Base-by-base conservation (phyloP, 2,888 invertebrate genomes). In the Notodonta ziczac region DNA sequence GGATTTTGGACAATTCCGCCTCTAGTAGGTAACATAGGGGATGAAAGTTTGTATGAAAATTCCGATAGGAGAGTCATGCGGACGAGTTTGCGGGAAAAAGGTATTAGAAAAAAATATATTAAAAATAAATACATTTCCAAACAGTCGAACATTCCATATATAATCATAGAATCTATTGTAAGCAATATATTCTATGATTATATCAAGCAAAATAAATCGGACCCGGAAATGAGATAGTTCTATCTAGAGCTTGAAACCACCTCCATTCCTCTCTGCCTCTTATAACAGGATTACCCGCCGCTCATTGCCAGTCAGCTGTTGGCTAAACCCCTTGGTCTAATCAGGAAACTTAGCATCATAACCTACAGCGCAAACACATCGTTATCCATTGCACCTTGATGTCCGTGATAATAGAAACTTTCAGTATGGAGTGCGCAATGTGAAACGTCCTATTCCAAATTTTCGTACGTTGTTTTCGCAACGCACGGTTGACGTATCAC, bases 151-250 rank as follows among this genome's bases (percentile, higher is more conserved):
- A 44, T 44, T 12, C 10, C 12, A 12, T n/a, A 44, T 5, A 12
- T 2, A 12, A 44, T 3, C 2, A 44, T 44, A 44, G 24, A 44
- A 12, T 44, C 44, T 12, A n/a, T n/a, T n/a, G n/a, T n/a, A n/a
- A n/a, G n/a, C n/a, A n/a, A n/a, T n/a, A n/a, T n/a, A n/a, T n/a
- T n/a, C n/a, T n/a, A n/a, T n/a, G 5, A 44, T 44, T 12, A 10
- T 13, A 46, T 51, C 52, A 57, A 63, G 65, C 24, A 66, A 54
- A 67, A 73, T 66, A 62, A 59, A 64, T 44, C 32, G 44, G 52
- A 58, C 56, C 9, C 7, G 32, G 58, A 69, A 69, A 72, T 65
- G 67, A 65, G 73, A 75, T 65, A 67, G 70, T 65, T 72, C 48
- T 54, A 24, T 72, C 48, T 58, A 9, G 58, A 64, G 75, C 60